Evolutionary conservation across 2,797 vertebrate genomes (phyloP), one percentile per base, ranked within the genome.

Genomic region (Valencia hispanica): DNA sequence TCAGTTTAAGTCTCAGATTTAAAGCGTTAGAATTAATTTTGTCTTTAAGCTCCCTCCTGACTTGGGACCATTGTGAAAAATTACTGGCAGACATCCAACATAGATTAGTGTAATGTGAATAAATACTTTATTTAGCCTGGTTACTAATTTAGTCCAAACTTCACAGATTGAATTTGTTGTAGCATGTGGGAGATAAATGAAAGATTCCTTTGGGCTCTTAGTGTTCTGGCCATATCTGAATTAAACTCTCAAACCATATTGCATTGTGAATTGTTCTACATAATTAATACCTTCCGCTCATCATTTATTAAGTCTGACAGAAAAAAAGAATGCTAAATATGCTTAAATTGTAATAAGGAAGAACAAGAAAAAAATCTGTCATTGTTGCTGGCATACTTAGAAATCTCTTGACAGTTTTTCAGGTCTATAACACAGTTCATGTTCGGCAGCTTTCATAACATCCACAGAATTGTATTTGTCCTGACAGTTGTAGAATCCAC

Each of bases 111-210:
- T 43, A 66, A 77, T 86, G 57, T 73, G 79, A 89, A 86, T 90
- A 88, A 78, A 80, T 85, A 79, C 77, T 79, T 84, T 75, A 89
- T 83, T 87, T 80, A 87, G 70, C 86, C 53, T 30, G 59, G 77
- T 90, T 80, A 77, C 78, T 84, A 83, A 88, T 88, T 91, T 89
- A 75, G 80, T 87, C 74, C 71, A 79, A 87, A 86, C 61, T 72
- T 87, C 57, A 79, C 39, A 82, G 68, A 87, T 79, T 88, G 63
- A 81, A 82, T 89, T 85, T 87, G 39, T 76, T 50, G 48, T 76
- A 77, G 65, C 75, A 39, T 78, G 51, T 63, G 36, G 47, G 75
- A 86, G 73, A 82, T 71, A 55, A 57, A 77, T 84, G 76, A 87
- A 79, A n/a, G 0, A 81, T 74, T 86, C 84, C 79, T 78, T 59